Evolutionary conservation across 2,888 invertebrate species (phyloP).

Genomic region (Nephrotoma guestfalica): DNA sequence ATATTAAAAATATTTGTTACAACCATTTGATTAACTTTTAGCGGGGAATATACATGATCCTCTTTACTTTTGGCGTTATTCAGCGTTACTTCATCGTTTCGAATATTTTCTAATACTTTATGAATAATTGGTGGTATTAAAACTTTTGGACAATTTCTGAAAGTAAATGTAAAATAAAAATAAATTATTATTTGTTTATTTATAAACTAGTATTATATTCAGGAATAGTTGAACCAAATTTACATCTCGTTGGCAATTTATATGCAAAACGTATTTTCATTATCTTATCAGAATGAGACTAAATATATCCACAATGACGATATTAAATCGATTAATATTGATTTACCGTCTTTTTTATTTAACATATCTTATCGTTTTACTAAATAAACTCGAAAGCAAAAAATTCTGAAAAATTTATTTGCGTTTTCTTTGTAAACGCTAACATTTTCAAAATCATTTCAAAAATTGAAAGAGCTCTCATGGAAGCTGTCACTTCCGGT

Average conservation of each 20-base stretch:
- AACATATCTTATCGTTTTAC: background rate
- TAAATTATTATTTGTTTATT: background rate
- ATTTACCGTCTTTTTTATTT: background rate
- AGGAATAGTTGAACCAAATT: background rate
- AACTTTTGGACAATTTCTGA: conserved; percentile 54
- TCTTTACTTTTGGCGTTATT: conserved; percentile 46
- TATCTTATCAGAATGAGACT: background rate
- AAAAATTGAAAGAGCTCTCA: too few relatives aligned
- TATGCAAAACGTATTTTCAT: background rate
- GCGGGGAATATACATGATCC: conserved; percentile 52
- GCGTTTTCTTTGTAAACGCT: background rate
- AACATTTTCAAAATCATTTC: too few relatives aligned
- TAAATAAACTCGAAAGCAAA: background rate
- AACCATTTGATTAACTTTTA: conserved; percentile 60
- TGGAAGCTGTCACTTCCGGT: too few relatives aligned
- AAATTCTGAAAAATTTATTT: background rate
- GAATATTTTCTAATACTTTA: conserved; percentile 52
- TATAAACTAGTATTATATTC: background rate
- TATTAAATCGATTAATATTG: background rate
- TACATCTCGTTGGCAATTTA: background rate
- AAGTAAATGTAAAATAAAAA: conserved; percentile 18
- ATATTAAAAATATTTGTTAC: conserved; percentile 56
- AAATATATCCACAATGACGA: background rate
- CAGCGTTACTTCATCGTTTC: conserved; percentile 44
- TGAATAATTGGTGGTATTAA: conserved; percentile 51